Evolutionary conservation across 1,140 invertebrate species (phyloP).

Genomic region (Lanistes nyassanus): DNA sequence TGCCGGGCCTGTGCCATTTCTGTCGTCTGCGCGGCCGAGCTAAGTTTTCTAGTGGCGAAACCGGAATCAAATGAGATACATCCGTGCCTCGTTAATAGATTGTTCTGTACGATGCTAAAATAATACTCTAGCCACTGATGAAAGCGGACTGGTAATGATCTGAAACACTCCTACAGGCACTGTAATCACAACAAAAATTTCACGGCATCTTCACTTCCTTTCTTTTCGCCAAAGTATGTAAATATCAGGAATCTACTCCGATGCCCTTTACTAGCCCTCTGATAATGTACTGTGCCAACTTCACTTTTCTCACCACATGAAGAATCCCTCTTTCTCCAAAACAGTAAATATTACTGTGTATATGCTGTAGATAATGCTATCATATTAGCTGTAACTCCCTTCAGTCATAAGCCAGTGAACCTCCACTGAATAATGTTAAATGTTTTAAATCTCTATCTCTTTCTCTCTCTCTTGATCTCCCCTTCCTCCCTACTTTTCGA

Average conservation of each 20-base stretch:
- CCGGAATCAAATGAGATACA: background rate
- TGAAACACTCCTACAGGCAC: no score
- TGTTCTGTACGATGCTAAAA: background rate
- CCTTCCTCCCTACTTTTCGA: background rate
- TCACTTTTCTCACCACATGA: background rate
- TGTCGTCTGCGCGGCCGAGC: no score
- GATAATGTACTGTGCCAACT: background rate
- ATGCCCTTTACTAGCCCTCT: background rate
- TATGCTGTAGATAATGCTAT: background rate
- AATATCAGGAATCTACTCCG: no score
- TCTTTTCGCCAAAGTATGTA: no score
- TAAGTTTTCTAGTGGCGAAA: background rate
- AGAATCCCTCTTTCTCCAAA: background rate
- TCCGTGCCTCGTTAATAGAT: background rate
- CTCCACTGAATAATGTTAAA: no score
- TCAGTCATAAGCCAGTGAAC: no score
- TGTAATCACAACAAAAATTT: no score
- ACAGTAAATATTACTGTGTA: background rate
- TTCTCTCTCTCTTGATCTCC: background rate
- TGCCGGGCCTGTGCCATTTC: background rate
- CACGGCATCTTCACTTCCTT: no score
- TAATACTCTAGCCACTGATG: background rate
- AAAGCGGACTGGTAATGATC: no score
- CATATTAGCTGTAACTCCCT: background rate
- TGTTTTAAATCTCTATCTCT: slow-evolving; percentile 3